These are phyloP conservation scores for Carabus problematicus DNA, from an alignment of 2,888 invertebrate genomes.

Conservation along the genomic window DNA sequence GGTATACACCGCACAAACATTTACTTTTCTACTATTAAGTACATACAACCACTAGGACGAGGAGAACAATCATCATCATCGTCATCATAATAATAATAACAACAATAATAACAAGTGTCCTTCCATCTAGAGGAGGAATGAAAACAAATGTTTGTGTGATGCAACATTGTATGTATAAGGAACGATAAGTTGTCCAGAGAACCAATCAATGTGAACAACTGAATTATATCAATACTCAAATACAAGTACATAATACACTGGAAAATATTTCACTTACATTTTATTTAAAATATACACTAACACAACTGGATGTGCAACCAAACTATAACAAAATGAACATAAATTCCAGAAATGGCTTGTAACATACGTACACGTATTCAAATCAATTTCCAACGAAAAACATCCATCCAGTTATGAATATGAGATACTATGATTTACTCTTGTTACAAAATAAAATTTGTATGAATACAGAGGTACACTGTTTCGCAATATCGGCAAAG, in stretches of 20 bases:
- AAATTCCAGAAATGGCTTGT: too few relatives aligned
- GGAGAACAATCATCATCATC: too few relatives aligned
- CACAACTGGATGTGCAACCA: slow-evolving; percentile 37
- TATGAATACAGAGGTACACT: slow-evolving; percentile 36
- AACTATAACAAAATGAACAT: slow-evolving; percentile 5
- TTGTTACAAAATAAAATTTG: slow-evolving; percentile 38
- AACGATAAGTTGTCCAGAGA: too few relatives aligned
- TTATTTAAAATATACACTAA: slow-evolving; percentile 40
- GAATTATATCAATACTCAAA: slow-evolving; percentile 14
- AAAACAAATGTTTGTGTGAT: too few relatives aligned
- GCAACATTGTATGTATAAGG: too few relatives aligned
- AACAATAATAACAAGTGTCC: too few relatives aligned
- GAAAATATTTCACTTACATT: slow-evolving; percentile 37
- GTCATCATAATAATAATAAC: too few relatives aligned
- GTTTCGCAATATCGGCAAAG: slow-evolving; percentile 26
- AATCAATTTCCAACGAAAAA: neutral
- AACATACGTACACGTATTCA: too few relatives aligned
- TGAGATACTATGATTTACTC: slow-evolving; percentile 27
- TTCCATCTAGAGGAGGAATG: too few relatives aligned
- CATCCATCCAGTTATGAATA: slow-evolving; percentile 33
- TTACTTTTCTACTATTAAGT: too few relatives aligned
- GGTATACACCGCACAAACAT: too few relatives aligned
- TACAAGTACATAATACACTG: slow-evolving; percentile 35
- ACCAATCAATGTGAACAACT: slow-evolving; percentile 39
- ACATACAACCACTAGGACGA: too few relatives aligned